A percentile compares a stretch with the other conserved stretches of the same genome.
These are phyloP conservation scores for Tenthredo distinguenda DNA, from an alignment of 2,888 invertebrate genomes.

Conservation along the genomic window DNA sequence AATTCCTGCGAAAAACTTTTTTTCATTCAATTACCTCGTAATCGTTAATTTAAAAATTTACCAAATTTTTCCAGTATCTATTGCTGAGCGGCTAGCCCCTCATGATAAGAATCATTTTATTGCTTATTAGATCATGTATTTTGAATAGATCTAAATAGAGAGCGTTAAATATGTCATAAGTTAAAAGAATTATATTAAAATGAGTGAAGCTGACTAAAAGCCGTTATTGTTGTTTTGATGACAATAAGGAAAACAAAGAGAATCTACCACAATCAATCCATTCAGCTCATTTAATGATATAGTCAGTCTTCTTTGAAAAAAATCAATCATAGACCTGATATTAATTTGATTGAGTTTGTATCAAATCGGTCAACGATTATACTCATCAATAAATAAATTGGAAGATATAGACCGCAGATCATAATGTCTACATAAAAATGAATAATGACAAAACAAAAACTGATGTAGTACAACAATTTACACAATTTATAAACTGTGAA, in stretches of 20 bases:
- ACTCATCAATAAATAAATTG: background rate
- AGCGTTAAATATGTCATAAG: background rate
- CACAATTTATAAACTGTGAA: slow-evolving; percentile 6
- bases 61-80: background rate
- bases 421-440: background rate
- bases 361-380: background rate
- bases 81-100: background rate
- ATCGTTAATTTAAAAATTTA: background rate
- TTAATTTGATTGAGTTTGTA: background rate
- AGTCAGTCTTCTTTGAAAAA: background rate
- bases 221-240: background rate
- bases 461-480: slow-evolving; percentile 18
- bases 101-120: background rate
- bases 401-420: background rate
- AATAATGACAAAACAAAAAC: background rate
- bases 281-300: background rate
- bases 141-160: background rate
- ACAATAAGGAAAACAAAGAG: background rate
- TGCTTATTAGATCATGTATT: background rate
- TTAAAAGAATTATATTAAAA: background rate
- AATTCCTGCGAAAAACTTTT: background rate
- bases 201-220: background rate
- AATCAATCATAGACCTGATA: background rate
- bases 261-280: background rate
- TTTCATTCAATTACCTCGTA: background rate